phyloP scores from a whole-genome alignment of 2,797 vertebrate genomes.

The Girardinus metallicus region DNA sequence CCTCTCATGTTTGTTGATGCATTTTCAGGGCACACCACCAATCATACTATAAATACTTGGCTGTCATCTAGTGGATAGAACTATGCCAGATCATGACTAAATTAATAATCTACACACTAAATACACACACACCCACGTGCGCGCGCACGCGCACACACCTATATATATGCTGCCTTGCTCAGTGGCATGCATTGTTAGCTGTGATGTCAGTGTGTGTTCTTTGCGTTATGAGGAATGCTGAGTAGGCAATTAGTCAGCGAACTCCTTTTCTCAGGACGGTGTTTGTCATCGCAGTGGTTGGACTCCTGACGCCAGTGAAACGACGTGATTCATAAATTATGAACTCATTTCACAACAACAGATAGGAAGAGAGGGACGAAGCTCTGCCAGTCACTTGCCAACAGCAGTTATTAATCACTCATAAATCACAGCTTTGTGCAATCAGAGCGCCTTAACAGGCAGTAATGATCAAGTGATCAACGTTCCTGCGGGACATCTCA shows the following conservation, averaged over 20 bases:
- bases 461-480: constrained; percentile 14
- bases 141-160: too few species aligned
- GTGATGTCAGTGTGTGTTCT: background rate
- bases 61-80: too few species aligned
- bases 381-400: constrained; percentile 39
- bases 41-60: background rate
- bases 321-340: constrained; percentile 52
- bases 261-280: constrained; percentile 43
- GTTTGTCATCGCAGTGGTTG: constrained; percentile 51
- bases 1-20: background rate
- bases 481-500: constrained; percentile 4
- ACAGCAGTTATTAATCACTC: constrained; percentile 31
- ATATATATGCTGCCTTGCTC: too few species aligned
- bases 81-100: too few species aligned
- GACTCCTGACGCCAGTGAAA: constrained; percentile 53
- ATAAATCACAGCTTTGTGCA: constrained; percentile 23
- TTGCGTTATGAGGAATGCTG: constrained; percentile 14
- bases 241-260: constrained; percentile 47
- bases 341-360: constrained; percentile 45
- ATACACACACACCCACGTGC: too few species aligned
- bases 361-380: constrained; percentile 1
- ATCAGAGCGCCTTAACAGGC: constrained; percentile 7
- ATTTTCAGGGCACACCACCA: background rate
- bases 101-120: too few species aligned
- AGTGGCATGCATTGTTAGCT: background rate